Evolutionary conservation across 2,797 vertebrate species (phyloP), one percentile per base, ranked within the genome.

Genomic region (Urosaurus nigricauda): DNA sequence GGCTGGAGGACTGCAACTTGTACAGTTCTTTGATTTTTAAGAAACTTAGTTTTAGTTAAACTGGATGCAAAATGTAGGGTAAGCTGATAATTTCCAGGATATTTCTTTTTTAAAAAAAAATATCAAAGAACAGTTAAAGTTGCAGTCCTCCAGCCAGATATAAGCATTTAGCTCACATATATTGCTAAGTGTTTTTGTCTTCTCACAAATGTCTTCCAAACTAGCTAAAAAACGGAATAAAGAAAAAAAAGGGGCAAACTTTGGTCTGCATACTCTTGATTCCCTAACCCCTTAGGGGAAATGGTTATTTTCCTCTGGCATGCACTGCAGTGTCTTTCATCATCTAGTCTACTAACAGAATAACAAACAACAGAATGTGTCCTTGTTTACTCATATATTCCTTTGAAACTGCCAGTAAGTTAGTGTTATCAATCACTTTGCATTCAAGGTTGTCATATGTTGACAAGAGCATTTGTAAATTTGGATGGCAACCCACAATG

Each of bases 341-440:
- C 60, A 70, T 84, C 58, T 63, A 68, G 35, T 79, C 65, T 47
- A 60, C 40, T 35, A 40, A 24, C 51, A 71, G 40, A 21, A 56
- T 43, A 68, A 77, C 58, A 81, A 81, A 75, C 86, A 87, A 40
- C 26, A 2, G 58, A 24, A 65, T 68, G 35, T 89, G 71, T 26
- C 88, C 21, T 89, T 82, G 73, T 89, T 82, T 86, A 75, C 17
- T 86, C 84, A 53, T 73, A 4, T 83, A 80, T 58, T 65, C n/a
- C 26, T 82, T 51, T 82, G 58, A 84, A 82, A 81, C 56, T 89
- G 17, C 1, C 56, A 89, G 56, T 40, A 53, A 82, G 43, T 82
- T 89, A 68, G 71, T 43, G 56, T 81, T 89, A 82, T 82, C 58
- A 86, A 82, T 89, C 79, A 89, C 58, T 86, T 86, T 86, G 47